Conservation (phyloP, 1,140 invertebrate genomes). For the Nephila pilipes region DNA sequence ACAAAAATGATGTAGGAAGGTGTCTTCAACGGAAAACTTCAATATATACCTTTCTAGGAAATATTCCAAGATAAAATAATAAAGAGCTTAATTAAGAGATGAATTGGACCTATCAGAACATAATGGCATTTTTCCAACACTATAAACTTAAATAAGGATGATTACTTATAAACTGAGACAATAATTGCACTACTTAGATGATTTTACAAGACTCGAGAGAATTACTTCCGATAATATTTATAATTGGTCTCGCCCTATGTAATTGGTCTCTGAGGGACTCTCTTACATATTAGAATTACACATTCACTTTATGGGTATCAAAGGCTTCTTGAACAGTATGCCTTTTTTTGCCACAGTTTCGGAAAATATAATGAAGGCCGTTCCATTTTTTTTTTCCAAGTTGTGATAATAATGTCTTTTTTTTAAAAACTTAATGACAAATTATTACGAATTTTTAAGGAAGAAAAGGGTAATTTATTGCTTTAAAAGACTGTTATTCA, state of each 20-base stretch:
- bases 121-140: constrained; percentile 61
- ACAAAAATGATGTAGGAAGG: too few species aligned
- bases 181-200: constrained; percentile 47
- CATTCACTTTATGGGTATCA: constrained; percentile 27
- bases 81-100: constrained; percentile 59
- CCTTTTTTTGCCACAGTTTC: neutral
- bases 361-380: neutral
- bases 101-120: neutral
- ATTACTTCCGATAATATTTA: constrained; percentile 29
- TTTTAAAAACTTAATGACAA: too few species aligned
- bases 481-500: too few species aligned
- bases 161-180: constrained; percentile 49
- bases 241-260: constrained; percentile 65
- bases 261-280: constrained; percentile 45
- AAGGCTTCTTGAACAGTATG: neutral
- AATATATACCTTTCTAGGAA: neutral
- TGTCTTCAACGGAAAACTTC: neutral
- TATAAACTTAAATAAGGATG: constrained; percentile 61
- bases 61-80: neutral
- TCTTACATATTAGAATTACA: neutral
- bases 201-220: constrained; percentile 40
- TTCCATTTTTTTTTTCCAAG: neutral
- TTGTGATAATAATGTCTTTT: too few species aligned
- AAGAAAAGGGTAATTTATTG: too few species aligned
- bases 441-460: too few species aligned